Evolutionary conservation across 2,797 vertebrate species (phyloP), one percentile per base, ranked within the genome.

Genomic region (Threskiornis aethiopicus): DNA sequence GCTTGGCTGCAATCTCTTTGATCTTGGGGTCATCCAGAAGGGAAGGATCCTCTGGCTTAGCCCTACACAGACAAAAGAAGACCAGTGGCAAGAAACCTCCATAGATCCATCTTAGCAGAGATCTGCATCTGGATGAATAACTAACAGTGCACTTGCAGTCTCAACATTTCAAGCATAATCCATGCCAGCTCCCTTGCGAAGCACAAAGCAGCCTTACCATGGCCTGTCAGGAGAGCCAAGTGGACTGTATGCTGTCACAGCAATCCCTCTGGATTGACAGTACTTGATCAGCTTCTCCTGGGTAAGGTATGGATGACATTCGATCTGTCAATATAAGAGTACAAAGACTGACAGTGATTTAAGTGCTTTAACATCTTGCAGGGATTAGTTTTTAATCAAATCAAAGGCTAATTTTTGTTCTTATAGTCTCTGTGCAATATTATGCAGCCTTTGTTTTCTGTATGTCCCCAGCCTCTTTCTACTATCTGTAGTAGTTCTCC

Each of bases 161-260:
- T 64, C n/a, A 72, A 20, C 0, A 4, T 54, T 65, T 18, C 54
- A 41, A 89, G 33, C 17, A 46, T 10, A 54, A 54, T 5, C 49
- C 52, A n/a, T 7, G 7, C 2, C 58, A 69, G 31, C 33, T 76
- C 11, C 44, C 44, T 65, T 21, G 13, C 52, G 66, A 25, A 67
- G 1, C 2, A 3, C 55, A 22, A 47, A 51, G 29, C 3, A 24
- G 1, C 3, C 98, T 98, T 84, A 99, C 99, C 99, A 99, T 66
- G 99, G 98, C 85, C 99, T 98, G 96, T 98, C 98, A 7, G 99
- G 99, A 84, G 99, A 99, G 19, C 99, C 99, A 11, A 99, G 98
- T 1, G 99, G 99, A 31, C 99, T 98, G 92, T 99, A 99, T 0
- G 99, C 99, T 1, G 99, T 99, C 95, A 99, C 98, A 24, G 97